Base-by-base conservation (phyloP, 2,113 vertebrate genomes). In the Platichthys flesus region DNA sequence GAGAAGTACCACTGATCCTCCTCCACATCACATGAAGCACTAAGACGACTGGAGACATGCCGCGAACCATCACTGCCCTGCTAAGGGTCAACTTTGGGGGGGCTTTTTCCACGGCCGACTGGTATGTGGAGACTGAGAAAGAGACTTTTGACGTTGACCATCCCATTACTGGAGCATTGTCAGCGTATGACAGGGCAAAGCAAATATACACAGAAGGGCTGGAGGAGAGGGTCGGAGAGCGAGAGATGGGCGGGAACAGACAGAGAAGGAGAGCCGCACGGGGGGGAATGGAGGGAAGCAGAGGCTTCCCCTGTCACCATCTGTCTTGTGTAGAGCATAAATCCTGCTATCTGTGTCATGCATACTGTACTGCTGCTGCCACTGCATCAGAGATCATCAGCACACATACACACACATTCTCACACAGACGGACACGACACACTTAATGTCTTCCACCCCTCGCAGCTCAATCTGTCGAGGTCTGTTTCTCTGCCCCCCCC, bases 291-390 rank as follows among this genome's bases (percentile, higher is more conserved):
- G 62, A 88, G 78, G 69, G 80, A 74, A 62, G 72, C 80, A 73
- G 55, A 87, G 86, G 81, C 80, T 88, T 85, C 80, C 85, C 86
- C 76, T 82, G 89, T 88, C 88, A 78, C 88, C 84, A 80, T 90
- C 86, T 85, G 74, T 82, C 84, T 86, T 68, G 72, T 78, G 67
- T 40, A 83, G 88, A 86, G 70, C 76, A 88, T 82, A 83, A 92
- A 91, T 90, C 88, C 89, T 76, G 65, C 89, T 87, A 90, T 90
- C 87, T 90, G 74, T 88, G 84, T 90, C 89, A 90, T 71, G 80
- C 83, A 88, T 84, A 81, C 88, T 83, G 84, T 89, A 90, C 81
- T 68, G 77, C 70, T 68, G 66, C 73, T 79, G 74, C 85, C 82
- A 75, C 84, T 49, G 71, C 85, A 85, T 84, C 81, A 79, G 59